Evolutionary conservation across 2,797 vertebrate species (phyloP), one percentile per base, ranked within the genome.

Genomic region (Psittacula echo): DNA sequence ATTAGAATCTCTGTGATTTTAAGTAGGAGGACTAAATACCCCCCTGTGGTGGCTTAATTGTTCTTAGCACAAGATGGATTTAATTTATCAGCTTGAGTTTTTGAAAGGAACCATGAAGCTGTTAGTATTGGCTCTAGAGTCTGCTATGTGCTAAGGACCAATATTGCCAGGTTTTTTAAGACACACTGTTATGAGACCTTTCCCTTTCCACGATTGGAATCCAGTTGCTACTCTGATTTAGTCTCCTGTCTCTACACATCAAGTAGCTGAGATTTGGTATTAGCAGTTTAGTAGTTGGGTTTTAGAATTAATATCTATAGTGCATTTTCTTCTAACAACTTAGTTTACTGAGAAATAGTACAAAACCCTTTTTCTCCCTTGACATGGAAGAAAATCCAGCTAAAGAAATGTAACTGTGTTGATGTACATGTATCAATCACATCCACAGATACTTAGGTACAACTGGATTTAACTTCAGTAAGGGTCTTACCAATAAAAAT

Each of bases 11-110:
- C 62, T 81, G 79, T 70, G 93, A 92, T 92, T 94, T 94, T 83
- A 89, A 92, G 91, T 81, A 91, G 73, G 60, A 93, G 41, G 60
- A 91, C 90, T 89, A 92, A 96, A 87, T 83, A 88, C 73, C 89
- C 91, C 93, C 93, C 90, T 84, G 77, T 72, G 66, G 96, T 84
- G 91, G 44, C 73, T 91, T 91, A 93, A 96, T 93, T 95, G 82
- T 90, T 94, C 87, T 93, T 89, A 85, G 94, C 73, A 87, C 29
- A 50, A 94, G 93, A 92, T 74, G 58, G 65, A 92, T 95, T 96
- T 97, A 41, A 92, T 94, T 93, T 93, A 96, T 83, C 79, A 91
- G 82, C 87, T 83, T 80, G 72, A 85, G 87, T 70, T 85, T 94
- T 85, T 96, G 81, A 94, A 94, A 85, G 72, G 76, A 92, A 44